phyloP scores from a whole-genome alignment of 1,140 invertebrate species.

The Holotrichia oblita region DNA sequence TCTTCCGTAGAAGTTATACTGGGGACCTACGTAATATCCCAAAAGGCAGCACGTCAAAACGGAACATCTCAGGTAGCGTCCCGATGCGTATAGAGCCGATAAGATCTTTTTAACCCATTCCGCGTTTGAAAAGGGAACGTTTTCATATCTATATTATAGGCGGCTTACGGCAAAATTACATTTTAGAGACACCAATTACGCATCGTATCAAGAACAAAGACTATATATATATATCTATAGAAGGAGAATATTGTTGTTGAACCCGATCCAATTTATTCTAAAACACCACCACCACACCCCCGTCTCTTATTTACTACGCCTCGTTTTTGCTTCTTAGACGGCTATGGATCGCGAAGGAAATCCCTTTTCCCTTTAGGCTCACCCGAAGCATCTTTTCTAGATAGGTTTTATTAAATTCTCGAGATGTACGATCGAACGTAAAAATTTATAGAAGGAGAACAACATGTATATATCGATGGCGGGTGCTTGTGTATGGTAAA shows the following conservation, averaged over 20 bases:
- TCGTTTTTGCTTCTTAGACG: neutral
- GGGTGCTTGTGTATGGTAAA: too few species aligned
- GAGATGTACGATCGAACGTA: neutral
- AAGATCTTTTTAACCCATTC: conserved; percentile 5
- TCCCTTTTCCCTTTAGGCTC: neutral
- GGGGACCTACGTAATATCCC: too few species aligned
- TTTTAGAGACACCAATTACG: conserved; percentile 20
- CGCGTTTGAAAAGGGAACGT: neutral
- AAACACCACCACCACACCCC: neutral
- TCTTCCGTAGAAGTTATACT: neutral
- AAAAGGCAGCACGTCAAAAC: neutral
- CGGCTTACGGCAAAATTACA: conserved; percentile 1
- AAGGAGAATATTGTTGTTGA: neutral
- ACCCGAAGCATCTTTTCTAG: neutral
- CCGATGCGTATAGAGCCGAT: conserved; percentile 7
- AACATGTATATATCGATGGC: too few species aligned
- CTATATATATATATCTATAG: neutral
- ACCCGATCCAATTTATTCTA: conserved; percentile 1
- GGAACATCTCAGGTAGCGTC: neutral
- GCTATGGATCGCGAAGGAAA: neutral
- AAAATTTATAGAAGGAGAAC: neutral
- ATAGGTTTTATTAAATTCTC: neutral
- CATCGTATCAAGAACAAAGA: conserved; percentile 15
- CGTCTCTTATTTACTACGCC: neutral
- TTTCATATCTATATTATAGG: conserved; percentile 18